These are phyloP conservation scores for Lagopus muta DNA, from an alignment of 2,113 vertebrate genomes.

Conservation along the genomic window DNA sequence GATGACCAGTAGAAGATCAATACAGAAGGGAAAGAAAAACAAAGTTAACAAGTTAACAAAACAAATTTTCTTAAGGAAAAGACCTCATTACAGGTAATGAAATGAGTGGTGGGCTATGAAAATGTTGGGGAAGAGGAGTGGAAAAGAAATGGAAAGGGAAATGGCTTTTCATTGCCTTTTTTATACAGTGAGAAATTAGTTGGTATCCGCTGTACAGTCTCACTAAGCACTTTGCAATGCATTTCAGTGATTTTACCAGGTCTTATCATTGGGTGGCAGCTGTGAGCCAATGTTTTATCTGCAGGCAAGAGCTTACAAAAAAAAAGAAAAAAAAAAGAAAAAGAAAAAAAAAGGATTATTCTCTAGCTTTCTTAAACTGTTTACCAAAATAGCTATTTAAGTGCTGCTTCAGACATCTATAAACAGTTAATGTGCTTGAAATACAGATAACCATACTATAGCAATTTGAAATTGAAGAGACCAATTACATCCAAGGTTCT, in stretches of 20 bases:
- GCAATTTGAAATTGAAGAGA: not conserved
- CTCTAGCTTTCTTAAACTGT: not conserved
- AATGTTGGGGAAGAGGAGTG: not conserved
- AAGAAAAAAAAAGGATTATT: not conserved
- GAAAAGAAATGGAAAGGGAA: not conserved
- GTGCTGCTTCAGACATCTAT: not conserved
- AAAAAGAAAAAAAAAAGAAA: not conserved
- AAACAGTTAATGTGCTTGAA: not conserved
- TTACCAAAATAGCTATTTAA: not conserved
- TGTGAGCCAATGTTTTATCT: slow-evolving; percentile 34
- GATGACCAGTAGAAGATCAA: slow-evolving; percentile 23
- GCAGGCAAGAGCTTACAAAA: not conserved
- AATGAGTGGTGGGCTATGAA: not conserved
- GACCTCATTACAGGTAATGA: not conserved
- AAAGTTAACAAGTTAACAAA: not conserved
- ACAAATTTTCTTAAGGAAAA: not conserved
- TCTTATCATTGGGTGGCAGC: slow-evolving; percentile 65
- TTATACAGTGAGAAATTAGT: not conserved
- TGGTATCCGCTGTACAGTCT: fast-evolving
- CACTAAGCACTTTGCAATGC: not conserved
- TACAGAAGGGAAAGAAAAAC: not conserved
- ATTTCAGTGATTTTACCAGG: slow-evolving; percentile 1
- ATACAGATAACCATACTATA: not conserved
- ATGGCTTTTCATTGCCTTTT: not conserved
- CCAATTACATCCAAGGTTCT: not conserved